Evolutionary conservation across 2,113 vertebrate species (phyloP).

Genomic region (Dolichotis patagonum): DNA sequence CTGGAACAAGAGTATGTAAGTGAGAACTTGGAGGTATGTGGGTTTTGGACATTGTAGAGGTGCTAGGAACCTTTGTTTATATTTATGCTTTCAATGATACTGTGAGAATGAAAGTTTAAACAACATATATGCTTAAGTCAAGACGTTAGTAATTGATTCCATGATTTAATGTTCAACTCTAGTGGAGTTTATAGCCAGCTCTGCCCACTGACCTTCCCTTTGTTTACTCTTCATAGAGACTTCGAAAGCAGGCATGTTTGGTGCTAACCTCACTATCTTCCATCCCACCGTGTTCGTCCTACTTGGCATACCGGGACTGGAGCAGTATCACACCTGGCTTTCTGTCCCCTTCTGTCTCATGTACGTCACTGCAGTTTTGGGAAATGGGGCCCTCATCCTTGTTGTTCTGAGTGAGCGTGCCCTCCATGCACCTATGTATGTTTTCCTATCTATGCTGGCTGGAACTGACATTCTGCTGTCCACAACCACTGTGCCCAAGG

Average conservation of each 20-base stretch:
- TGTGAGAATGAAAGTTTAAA: not conserved
- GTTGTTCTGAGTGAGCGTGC: not conserved
- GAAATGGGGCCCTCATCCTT: constrained; percentile 35
- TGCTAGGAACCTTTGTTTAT: not conserved
- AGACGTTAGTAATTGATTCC: not conserved
- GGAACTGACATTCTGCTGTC: constrained; percentile 41
- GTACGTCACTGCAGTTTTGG: constrained; percentile 10
- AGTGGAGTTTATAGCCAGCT: not conserved
- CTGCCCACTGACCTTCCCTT: not conserved
- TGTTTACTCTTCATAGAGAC: not conserved
- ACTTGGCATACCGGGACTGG: not conserved
- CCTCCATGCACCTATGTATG: constrained; percentile 9
- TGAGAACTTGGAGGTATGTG: not conserved
- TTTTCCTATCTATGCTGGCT: constrained; percentile 55
- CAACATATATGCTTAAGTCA: not conserved
- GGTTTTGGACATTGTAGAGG: not conserved
- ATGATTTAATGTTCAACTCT: not conserved
- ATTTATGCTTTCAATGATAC: not conserved
- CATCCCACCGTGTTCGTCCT: constrained; percentile 4
- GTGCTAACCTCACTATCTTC: constrained; percentile 37
- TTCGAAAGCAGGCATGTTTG: constrained; percentile 2
- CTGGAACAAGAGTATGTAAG: not conserved
- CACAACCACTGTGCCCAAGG: not conserved
- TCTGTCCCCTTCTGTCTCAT: constrained; percentile 40
- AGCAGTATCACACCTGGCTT: not conserved